Evolutionary conservation across 2,888 invertebrate genomes (phyloP).

Genomic region (Drosophila anomalipes): DNA sequence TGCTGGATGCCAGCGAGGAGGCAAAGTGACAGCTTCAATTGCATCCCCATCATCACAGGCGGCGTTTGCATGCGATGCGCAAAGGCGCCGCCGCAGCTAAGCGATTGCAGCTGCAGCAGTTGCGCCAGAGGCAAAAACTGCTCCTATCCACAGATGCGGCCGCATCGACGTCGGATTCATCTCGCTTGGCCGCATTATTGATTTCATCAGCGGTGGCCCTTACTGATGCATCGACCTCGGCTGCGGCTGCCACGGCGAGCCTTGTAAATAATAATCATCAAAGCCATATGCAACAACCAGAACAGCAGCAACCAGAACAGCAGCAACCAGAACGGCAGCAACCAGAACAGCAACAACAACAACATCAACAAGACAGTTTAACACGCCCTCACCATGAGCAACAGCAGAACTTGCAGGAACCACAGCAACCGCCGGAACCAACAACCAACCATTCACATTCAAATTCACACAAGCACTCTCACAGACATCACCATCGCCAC

Average conservation of each 20-base stretch:
- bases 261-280: conserved; percentile 83
- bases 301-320: conserved; percentile 45
- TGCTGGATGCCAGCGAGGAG: conserved; percentile 80
- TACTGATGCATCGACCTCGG: conserved; percentile 64
- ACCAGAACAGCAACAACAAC: conserved; percentile 40
- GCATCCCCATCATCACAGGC: conserved; percentile 81
- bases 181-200: conserved; percentile 75
- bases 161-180: conserved; percentile 67
- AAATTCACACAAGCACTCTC: conserved; percentile 60
- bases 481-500: conserved; percentile 68
- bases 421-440: conserved; percentile 42
- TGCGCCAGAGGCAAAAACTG: conserved; percentile 68
- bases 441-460: conserved; percentile 23
- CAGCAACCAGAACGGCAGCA: conserved; percentile 33
- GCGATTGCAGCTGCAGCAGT: conserved; percentile 69
- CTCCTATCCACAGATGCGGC: conserved; percentile 67
- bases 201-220: conserved; percentile 72
- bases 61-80: conserved; percentile 80
- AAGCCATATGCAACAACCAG: conserved; percentile 73
- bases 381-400: conserved; percentile 25
- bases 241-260: conserved; percentile 61
- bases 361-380: conserved; percentile 43
- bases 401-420: conserved; percentile 38
- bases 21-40: conserved; percentile 84
- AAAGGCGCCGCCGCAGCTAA: conserved; percentile 73